phyloP scores from a whole-genome alignment of 2,113 vertebrate genomes.

The Progne subis region DNA sequence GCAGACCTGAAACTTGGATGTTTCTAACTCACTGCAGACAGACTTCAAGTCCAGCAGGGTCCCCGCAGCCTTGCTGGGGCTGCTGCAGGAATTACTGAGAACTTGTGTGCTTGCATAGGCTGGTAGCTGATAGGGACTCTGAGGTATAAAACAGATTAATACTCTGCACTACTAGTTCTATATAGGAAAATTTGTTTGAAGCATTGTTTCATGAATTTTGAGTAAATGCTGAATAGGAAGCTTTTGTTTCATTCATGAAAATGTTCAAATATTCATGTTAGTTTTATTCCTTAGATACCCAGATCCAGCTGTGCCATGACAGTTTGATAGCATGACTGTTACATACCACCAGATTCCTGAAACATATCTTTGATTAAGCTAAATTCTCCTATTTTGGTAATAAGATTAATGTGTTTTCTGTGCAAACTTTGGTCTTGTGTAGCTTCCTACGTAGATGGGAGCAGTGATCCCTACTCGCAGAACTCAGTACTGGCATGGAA shows the following conservation, averaged over 20 bases:
- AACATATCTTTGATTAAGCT: background rate
- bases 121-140: background rate
- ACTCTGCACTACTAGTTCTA: background rate
- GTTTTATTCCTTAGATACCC: background rate
- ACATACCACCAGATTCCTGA: background rate
- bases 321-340: background rate
- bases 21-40: rapidly evolving
- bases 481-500: background rate
- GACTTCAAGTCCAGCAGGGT: background rate
- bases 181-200: background rate
- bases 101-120: background rate
- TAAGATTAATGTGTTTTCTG: background rate
- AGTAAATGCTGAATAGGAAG: background rate
- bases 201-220: background rate
- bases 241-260: background rate
- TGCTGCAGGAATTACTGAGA: background rate
- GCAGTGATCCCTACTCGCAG: background rate
- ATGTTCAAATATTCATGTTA: background rate
- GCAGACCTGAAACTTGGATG: background rate
- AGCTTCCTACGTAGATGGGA: background rate
- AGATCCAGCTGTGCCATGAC: background rate
- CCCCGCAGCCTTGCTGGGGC: background rate
- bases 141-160: background rate
- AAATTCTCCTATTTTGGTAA: background rate
- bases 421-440: background rate